Base-by-base conservation (phyloP, 1,140 invertebrate species). In the Danaus plexippus region DNA sequence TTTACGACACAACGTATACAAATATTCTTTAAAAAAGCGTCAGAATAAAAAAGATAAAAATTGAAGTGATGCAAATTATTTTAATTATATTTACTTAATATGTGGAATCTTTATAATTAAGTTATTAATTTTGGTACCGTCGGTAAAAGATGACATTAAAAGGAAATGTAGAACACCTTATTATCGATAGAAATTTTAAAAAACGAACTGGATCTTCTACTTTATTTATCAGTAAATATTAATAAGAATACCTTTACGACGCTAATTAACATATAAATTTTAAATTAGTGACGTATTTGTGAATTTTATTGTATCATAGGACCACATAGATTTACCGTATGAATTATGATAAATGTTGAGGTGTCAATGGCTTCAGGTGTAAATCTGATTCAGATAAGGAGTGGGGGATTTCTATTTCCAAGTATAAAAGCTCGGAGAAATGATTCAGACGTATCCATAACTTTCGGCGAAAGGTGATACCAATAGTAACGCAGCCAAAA, bases 391-490 rank as follows among this genome's bases (percentile, higher is more conserved):
- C 53, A 66, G 22, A 32, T 32, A 32, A 32, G 22, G 22, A 73
- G 79, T 77, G 78, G 77, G 75, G 74, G 71, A 52, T 58, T 65
- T 64, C 50, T 66, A 73, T 53, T 65, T 67, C 63, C 47, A 65
- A 56, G 68, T 85, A 85, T 85, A 85, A 75, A 85, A 77, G 67
- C 69, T 72, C 66, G 63, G 70, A 72, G 80, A 79, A 74, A 79
- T 80, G 74, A 66, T 75, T 67, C 71, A 76, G 61, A 67, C 62
- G 54, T 68, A 78, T 72, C 66, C 77, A 80, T 70, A 71, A 59
- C 73, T 65, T 66, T 49, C 58, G 62, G 64, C 59, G 73, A 80
- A 81, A 83, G 73, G 62, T 66, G 45, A 53, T 54, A 52, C 57
- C 48, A 41, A 63, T 64, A 50, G 50, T 58, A 64, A 44, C 55